Conservation (phyloP, 2,888 invertebrate species). For the Frankliniella fusca region DNA sequence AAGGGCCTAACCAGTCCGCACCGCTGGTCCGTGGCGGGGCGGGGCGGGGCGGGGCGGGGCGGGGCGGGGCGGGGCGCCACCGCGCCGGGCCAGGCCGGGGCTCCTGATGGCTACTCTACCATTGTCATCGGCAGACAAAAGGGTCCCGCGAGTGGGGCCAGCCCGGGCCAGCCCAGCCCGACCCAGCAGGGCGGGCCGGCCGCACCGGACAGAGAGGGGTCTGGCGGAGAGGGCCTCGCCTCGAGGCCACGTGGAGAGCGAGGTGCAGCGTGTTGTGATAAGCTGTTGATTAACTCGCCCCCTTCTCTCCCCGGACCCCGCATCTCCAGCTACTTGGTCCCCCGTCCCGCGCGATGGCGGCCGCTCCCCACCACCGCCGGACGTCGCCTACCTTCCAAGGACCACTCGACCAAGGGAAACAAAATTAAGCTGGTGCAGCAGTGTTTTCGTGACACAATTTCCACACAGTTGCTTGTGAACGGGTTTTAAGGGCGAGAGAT, state of each 20-base stretch:
- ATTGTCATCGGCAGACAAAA: constrained; percentile 24
- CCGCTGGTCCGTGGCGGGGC: not conserved
- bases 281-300: no score
- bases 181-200: not conserved
- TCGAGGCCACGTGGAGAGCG: not conserved
- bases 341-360: no score
- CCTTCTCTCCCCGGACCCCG: no score
- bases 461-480: no score
- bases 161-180: not conserved
- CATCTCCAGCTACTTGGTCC: no score
- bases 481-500: no score
- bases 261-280: no score
- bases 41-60: not conserved
- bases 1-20: not conserved
- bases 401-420: no score
- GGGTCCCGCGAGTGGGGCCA: not conserved
- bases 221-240: not conserved
- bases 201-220: not conserved
- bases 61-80: not conserved
- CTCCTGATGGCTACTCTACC: constrained; percentile 13
- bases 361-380: no score
- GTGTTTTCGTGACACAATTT: no score
- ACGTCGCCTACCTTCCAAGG: no score
- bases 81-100: not conserved
- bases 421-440: no score